Evolutionary conservation across 2,797 vertebrate species (phyloP).

Genomic region (Hafferia zeledoni): DNA sequence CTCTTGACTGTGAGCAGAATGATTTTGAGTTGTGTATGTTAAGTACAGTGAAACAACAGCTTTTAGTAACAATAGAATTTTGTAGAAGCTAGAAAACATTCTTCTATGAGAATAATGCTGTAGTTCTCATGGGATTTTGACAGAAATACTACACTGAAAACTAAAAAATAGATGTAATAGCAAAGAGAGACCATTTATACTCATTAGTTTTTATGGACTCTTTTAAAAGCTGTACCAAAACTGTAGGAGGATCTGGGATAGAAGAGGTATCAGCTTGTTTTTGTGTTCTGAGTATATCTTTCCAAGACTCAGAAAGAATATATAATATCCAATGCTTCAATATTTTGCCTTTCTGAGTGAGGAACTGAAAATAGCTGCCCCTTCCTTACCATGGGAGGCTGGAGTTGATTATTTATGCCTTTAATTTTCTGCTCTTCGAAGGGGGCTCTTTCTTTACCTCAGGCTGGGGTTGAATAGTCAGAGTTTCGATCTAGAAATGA

Average conservation of each 20-base stretch:
- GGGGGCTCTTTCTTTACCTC: background rate
- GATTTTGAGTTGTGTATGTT: background rate
- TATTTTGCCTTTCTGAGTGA: background rate
- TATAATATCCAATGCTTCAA: background rate
- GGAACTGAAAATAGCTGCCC: background rate
- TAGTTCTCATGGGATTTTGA: background rate
- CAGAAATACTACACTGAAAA: background rate
- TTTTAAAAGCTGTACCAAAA: background rate
- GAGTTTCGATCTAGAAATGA: background rate
- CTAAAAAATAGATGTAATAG: background rate
- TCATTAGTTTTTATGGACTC: background rate
- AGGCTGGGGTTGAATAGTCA: constrained; percentile 17
- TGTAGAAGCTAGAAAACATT: background rate
- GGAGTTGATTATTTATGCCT: constrained; percentile 13
- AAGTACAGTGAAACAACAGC: background rate
- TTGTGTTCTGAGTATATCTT: background rate
- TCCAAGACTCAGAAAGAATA: background rate
- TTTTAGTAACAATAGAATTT: background rate
- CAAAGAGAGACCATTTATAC: background rate
- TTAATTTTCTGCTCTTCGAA: background rate
- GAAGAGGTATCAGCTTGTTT: background rate
- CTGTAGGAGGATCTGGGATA: background rate
- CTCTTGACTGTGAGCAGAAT: background rate
- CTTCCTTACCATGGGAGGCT: background rate
- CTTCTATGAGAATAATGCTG: background rate